phyloP scores from a whole-genome alignment of 2,113 vertebrate genomes.

The Acanthochromis polyacanthus region DNA sequence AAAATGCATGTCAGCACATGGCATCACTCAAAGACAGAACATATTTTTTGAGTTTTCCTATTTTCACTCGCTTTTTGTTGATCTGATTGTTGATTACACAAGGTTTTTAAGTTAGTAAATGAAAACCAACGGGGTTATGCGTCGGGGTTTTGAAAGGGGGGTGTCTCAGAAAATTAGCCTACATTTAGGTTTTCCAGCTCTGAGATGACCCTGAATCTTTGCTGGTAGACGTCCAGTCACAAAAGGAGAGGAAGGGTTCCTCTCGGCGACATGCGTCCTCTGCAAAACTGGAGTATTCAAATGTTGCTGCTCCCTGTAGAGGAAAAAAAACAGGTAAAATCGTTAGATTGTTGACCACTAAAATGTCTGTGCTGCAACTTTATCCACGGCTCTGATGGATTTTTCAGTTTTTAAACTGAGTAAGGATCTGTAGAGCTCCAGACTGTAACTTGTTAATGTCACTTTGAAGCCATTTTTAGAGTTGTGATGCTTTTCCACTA shows the following conservation, averaged over 20 bases:
- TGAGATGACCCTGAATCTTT: conserved; percentile 84
- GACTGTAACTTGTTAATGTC: too few relatives aligned
- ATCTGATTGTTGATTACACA: conserved; percentile 79
- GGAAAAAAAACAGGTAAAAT: conserved; percentile 24
- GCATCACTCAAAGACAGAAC: conserved; percentile 85
- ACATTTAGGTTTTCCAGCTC: conserved; percentile 84
- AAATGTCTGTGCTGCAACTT: background rate
- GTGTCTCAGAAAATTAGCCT: conserved; percentile 84
- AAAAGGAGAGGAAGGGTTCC: conserved; percentile 80
- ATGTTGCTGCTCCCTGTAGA: conserved; percentile 96
- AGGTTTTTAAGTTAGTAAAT: conserved; percentile 77
- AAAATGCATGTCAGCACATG: conserved; percentile 87
- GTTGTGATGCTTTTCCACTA: too few relatives aligned
- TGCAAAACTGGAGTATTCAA: conserved; percentile 88
- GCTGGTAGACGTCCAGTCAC: conserved; percentile 87
- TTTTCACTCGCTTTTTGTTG: conserved; percentile 67
- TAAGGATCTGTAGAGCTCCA: too few relatives aligned
- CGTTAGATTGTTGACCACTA: conserved; percentile 15
- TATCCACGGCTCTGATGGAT: too few relatives aligned
- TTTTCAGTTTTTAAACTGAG: too few relatives aligned
- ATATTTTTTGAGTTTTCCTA: conserved; percentile 73
- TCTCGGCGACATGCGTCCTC: conserved; percentile 80
- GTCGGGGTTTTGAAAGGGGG: conserved; percentile 85
- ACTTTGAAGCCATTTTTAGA: too few relatives aligned
- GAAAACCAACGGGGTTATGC: conserved; percentile 85